Conservation (phyloP, 2,797 vertebrate genomes). For the Spatula versicolor region DNA sequence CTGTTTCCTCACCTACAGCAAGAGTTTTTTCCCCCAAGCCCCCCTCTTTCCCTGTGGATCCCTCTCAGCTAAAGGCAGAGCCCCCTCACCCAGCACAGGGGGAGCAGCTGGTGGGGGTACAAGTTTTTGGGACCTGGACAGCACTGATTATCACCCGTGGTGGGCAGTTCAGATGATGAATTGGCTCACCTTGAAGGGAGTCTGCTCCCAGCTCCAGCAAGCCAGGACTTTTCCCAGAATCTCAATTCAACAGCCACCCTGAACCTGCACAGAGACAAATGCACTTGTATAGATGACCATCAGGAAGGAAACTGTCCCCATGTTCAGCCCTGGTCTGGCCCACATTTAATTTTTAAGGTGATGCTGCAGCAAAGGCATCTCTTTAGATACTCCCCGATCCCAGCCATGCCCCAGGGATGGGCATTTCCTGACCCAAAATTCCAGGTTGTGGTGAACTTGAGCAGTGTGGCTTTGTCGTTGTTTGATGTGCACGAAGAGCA, state of each 20-base stretch:
- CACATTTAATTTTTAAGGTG: not conserved
- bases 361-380: not conserved
- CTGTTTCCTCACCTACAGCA: not conserved
- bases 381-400: not conserved
- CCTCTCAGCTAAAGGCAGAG: not conserved
- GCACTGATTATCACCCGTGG: not conserved
- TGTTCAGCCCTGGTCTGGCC: rapidly evolving
- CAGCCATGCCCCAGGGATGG: not conserved
- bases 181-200: not conserved
- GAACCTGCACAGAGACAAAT: not conserved
- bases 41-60: not conserved
- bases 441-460: not conserved
- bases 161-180: not conserved
- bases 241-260: rapidly evolving
- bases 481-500: not conserved
- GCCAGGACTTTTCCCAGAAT: not conserved
- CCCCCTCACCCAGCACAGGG: not conserved
- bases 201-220: rapidly evolving
- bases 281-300: not conserved
- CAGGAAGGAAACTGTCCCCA: not conserved
- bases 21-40: not conserved
- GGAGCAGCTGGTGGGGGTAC: not conserved
- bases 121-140: not conserved
- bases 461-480: not conserved
- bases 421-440: not conserved